Percentiles rank a stretch among this genome's conserved stretches.
These are phyloP conservation scores for Drosophila insularis DNA, from an alignment of 1,140 invertebrate genomes.

Conservation along the genomic window DNA sequence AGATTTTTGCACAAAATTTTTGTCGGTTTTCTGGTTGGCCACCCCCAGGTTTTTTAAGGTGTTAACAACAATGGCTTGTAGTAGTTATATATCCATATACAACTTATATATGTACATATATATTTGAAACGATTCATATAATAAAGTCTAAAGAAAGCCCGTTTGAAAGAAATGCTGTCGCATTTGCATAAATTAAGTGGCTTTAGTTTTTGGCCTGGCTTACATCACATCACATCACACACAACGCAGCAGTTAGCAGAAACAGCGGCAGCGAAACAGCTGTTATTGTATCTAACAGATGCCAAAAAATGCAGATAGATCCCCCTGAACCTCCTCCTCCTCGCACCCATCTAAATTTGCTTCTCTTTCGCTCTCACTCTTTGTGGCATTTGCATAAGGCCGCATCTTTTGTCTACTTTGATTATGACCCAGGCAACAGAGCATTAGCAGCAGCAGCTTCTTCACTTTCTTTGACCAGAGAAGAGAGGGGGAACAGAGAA, in stretches of 20 bases:
- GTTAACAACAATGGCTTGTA: slow-evolving; percentile 29
- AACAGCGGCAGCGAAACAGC: slow-evolving; percentile 44
- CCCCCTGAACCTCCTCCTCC: neutral
- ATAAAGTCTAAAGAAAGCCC: slow-evolving; percentile 65
- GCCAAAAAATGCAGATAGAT: slow-evolving; percentile 21
- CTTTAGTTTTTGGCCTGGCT: slow-evolving; percentile 46
- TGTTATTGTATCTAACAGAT: slow-evolving; percentile 36
- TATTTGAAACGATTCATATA: neutral
- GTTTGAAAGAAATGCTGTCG: slow-evolving; percentile 61
- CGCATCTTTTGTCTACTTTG: slow-evolving; percentile 64
- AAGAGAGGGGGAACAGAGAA: neutral
- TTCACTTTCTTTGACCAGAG: slow-evolving; percentile 61
- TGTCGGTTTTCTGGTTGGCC: slow-evolving; percentile 49
- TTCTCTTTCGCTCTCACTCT: slow-evolving; percentile 23
- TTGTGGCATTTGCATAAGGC: slow-evolving; percentile 67
- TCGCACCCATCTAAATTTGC: neutral
- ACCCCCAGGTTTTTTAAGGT: slow-evolving; percentile 50
- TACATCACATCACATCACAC: slow-evolving; percentile 50
- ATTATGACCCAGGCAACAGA: slow-evolving; percentile 15
- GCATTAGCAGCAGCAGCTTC: slow-evolving; percentile 39
- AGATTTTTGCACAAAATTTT: slow-evolving; percentile 20
- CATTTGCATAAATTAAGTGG: slow-evolving; percentile 77
- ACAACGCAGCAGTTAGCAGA: no score
- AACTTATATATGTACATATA: slow-evolving; percentile 19
- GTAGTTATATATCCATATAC: slow-evolving; percentile 8